Percentiles rank a stretch among this genome's conserved stretches.
These are phyloP conservation scores for Sceliomorpha sp. DNA, from an alignment of 2,888 invertebrate species.

Conservation along the genomic window DNA sequence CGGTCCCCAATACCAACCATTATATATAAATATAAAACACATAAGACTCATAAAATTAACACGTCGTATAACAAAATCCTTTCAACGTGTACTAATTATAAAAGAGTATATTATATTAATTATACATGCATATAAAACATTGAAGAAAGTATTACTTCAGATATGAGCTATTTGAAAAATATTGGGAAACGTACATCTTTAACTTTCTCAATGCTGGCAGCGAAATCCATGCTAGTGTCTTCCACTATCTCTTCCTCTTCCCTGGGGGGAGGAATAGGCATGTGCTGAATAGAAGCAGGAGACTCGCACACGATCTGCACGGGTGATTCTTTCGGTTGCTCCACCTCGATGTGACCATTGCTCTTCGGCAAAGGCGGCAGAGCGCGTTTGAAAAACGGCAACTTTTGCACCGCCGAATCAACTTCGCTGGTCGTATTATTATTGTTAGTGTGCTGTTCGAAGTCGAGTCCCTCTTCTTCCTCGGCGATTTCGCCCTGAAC, in stretches of 20 bases:
- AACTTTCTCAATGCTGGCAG: slow-evolving; percentile 94
- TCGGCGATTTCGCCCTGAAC: slow-evolving; percentile 76
- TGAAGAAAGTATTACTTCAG: too few species aligned
- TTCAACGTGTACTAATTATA: too few species aligned
- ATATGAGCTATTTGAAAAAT: too few species aligned
- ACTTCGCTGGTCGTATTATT: slow-evolving; percentile 72
- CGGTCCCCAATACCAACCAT: slow-evolving; percentile 98
- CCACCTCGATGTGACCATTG: slow-evolving; percentile 78
- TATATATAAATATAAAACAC: slow-evolving; percentile 71
- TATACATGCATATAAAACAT: background rate
- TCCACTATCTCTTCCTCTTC: slow-evolving; percentile 80
- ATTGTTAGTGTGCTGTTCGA: slow-evolving; percentile 70
- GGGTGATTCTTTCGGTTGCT: slow-evolving; percentile 78
- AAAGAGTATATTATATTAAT: too few species aligned
- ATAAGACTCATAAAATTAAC: background rate
- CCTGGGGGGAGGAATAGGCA: slow-evolving; percentile 79
- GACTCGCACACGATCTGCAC: slow-evolving; percentile 71
- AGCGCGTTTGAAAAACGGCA: slow-evolving; percentile 85
- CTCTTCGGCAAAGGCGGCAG: slow-evolving; percentile 85
- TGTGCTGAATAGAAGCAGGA: slow-evolving; percentile 69
- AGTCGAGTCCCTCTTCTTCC: slow-evolving; percentile 71
- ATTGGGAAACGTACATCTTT: slow-evolving; percentile 91
- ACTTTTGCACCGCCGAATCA: slow-evolving; percentile 79
- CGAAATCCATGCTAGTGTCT: slow-evolving; percentile 88
- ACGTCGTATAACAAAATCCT: too few species aligned